A percentile compares a stretch with the other conserved stretches of the same genome.
phyloP scores from a whole-genome alignment of 2,888 invertebrate genomes.

The Ormyrus pomaceus region DNA sequence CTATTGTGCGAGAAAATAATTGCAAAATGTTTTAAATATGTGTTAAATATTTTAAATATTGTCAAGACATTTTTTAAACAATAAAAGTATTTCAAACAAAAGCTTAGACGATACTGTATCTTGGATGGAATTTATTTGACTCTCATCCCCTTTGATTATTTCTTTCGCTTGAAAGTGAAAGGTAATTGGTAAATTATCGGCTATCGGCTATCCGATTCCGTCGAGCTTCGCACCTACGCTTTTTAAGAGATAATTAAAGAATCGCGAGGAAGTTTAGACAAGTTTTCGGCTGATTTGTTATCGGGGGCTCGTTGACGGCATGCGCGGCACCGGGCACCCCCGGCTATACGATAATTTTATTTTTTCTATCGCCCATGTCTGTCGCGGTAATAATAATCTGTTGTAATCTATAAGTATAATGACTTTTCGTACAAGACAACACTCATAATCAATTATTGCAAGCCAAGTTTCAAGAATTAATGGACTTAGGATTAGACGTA shows the following conservation, averaged over 20 bases:
- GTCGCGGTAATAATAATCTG: conserved; percentile 29
- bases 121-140: conserved; percentile 29
- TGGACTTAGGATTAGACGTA: too few species aligned
- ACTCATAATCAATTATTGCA: too few species aligned
- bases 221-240: conserved; percentile 44
- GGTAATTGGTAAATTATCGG: conserved; percentile 30
- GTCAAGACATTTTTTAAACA: conserved; percentile 55
- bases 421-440: conserved; percentile 6
- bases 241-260: neutral
- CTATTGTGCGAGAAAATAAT: conserved; percentile 49
- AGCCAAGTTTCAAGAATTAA: too few species aligned
- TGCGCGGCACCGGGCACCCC: conserved; percentile 20
- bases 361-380: conserved; percentile 55
- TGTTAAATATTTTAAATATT: conserved; percentile 57
- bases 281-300: conserved; percentile 56
- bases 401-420: conserved; percentile 4
- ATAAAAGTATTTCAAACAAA: conserved; percentile 56
- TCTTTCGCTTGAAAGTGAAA: neutral
- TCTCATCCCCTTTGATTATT: conserved; percentile 33
- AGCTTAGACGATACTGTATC: conserved; percentile 33
- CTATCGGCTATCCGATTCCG: conserved; percentile 15
- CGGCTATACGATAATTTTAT: conserved; percentile 57
- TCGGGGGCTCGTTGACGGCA: conserved; percentile 48
- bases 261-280: neutral
- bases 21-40: conserved; percentile 55